These are phyloP conservation scores for Nansenia antarctica DNA, from an alignment of 2,113 vertebrate species.

Conservation along the genomic window DNA sequence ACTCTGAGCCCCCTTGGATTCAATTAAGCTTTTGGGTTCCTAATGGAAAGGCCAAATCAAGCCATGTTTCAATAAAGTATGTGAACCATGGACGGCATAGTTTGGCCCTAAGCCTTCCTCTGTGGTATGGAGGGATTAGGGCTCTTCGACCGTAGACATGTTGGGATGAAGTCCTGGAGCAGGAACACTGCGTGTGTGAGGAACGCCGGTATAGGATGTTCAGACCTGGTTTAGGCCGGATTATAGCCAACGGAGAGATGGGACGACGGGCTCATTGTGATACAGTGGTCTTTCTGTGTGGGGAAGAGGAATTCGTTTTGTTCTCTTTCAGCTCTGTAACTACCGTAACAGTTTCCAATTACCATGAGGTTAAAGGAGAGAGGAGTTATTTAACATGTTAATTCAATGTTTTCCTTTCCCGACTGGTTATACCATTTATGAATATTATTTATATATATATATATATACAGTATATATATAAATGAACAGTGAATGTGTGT, in stretches of 20 bases:
- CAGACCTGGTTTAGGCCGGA: conserved; percentile 13
- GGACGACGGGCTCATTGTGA: no score
- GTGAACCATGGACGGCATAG: conserved; percentile 39
- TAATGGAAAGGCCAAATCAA: conserved; percentile 21
- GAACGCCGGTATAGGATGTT: conserved; percentile 34
- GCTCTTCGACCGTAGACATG: conserved; percentile 33
- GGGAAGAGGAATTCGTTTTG: no score
- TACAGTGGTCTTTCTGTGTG: no score
- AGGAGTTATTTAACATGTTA: no score
- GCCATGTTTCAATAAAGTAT: conserved; percentile 2
- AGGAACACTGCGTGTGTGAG: not conserved
- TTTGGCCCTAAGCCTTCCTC: conserved; percentile 32
- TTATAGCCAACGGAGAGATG: conserved; percentile 17
- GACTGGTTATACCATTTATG: no score
- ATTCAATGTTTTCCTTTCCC: no score
- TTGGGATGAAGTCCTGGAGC: not conserved
- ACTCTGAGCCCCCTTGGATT: conserved; percentile 12
- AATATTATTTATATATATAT: no score
- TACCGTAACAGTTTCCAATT: no score
- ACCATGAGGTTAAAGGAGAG: no score
- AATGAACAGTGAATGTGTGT: no score
- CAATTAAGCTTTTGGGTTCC: conserved; percentile 29
- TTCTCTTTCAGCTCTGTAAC: no score
- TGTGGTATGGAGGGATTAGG: conserved; percentile 33
- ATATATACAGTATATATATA: no score